Evolutionary conservation across 2,113 vertebrate genomes (phyloP), one percentile per base, ranked within the genome.

Genomic region (Benitochromis conjunctus): DNA sequence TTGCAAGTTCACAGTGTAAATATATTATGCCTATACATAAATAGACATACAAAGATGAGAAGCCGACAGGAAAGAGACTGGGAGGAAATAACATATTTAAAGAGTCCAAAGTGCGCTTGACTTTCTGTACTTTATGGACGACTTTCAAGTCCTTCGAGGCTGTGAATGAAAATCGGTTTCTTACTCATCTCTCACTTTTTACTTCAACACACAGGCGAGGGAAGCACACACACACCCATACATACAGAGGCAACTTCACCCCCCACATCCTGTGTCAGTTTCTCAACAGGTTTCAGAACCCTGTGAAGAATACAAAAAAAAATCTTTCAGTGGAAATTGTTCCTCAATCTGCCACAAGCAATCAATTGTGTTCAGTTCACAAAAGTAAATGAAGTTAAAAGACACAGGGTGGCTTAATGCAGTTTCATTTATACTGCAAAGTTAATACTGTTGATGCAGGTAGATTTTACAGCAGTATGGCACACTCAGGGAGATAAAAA

Each of bases 261-360:
- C 58, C 46, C 90, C 89, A 94, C 93, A 94, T 94, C 93, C 94
- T 91, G 91, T 92, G 82, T 86, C 80, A 79, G 58, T 93, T 90
- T 87, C 91, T 86, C 84, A 92, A 92, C 86, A 88, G 84, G 82
- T 91, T 92, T 90, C 62, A 46, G 57, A 6, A n/a, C 18, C 80
- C 8, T 19, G 60, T 74, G 77, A 46, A 16, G 19, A 76, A 21
- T 66, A 31, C 13, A 83, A 57, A 24, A 24, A 62, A 66, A 36
- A 13, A 26, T 12, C 31, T 54, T 60, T 82, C 6, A 85, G 48
- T 69, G 38, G 10, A 85, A 81, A 82, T 19, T 80, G 31, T 71
- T 88, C 29, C 79, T 79, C 79, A 66, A 31, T 81, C 46, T 21
- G 51, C 66, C 43, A 31, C n/a, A 74, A 86, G 26, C 9, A 26